Conservation (phyloP, 1,140 invertebrate genomes). For the Colletes latitarsis region DNA sequence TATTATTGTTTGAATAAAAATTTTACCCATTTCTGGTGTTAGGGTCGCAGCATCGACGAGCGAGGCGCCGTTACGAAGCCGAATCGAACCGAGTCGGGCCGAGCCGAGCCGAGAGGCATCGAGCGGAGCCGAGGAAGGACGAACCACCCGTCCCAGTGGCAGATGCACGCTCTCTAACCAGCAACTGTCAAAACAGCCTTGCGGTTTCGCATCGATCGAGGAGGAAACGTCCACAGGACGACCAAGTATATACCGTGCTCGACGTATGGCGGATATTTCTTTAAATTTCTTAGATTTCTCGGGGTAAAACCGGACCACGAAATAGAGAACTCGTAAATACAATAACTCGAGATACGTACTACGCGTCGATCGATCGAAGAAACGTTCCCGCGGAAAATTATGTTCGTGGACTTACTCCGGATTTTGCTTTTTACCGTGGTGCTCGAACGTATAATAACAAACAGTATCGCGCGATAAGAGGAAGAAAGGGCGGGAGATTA, state of each 20-base stretch:
- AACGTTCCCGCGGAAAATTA: background rate
- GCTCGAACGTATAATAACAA: background rate
- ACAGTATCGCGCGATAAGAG: background rate
- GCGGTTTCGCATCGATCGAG: background rate
- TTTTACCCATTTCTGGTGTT: no score
- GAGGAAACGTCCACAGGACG: no score
- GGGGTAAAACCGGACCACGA: background rate
- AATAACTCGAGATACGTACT: background rate
- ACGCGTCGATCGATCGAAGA: background rate
- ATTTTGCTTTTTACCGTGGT: no score
- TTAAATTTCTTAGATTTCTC: background rate
- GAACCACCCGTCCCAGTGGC: slow-evolving; percentile 40
- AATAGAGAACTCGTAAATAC: background rate
- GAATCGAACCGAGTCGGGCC: slow-evolving; percentile 7
- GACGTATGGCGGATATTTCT: background rate
- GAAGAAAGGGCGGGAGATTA: background rate
- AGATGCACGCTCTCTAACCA: slow-evolving; percentile 21
- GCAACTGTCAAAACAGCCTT: slow-evolving; percentile 32
- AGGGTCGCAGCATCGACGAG: slow-evolving; percentile 2
- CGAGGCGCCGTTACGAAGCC: background rate
- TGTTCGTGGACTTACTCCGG: no score
- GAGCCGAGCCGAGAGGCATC: slow-evolving; percentile 51
- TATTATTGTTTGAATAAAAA: no score
- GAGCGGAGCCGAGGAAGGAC: slow-evolving; percentile 47
- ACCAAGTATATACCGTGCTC: background rate